These are phyloP conservation scores for Dryadula phaetusa DNA, from an alignment of 2,888 invertebrate species.

Conservation along the genomic window DNA sequence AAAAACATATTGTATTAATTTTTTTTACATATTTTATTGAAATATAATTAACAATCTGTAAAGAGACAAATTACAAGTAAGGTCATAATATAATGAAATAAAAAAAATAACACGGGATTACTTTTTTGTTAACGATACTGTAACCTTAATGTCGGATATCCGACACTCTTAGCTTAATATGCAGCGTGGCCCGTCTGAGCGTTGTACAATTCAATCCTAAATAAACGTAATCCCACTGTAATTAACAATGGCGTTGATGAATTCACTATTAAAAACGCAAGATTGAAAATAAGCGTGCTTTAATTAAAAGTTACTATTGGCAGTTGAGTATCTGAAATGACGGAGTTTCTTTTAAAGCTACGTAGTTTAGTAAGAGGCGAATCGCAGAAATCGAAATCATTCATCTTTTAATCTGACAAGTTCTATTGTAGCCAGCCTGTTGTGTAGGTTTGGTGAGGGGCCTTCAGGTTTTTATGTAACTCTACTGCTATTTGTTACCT, in stretches of 20 bases:
- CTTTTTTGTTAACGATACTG: constrained; percentile 62
- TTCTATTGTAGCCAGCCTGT: constrained; percentile 70
- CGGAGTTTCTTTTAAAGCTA: constrained; percentile 31
- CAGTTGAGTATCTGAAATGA: constrained; percentile 6
- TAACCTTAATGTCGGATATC: constrained; percentile 74
- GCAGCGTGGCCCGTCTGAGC: constrained; percentile 61
- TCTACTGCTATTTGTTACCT: constrained; percentile 50
- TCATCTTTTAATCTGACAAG: constrained; percentile 82
- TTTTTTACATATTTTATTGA: too few species aligned
- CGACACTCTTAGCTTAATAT: constrained; percentile 76
- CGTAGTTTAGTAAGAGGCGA: constrained; percentile 30
- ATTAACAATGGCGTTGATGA: constrained; percentile 78
- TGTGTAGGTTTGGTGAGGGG: constrained; percentile 56
- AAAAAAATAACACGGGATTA: not conserved
- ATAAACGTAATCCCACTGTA: constrained; percentile 73
- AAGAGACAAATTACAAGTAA: not conserved
- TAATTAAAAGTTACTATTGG: constrained; percentile 60
- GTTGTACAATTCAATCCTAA: constrained; percentile 76
- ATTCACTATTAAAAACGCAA: constrained; percentile 65
- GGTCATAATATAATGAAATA: not conserved
- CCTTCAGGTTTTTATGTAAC: constrained; percentile 48
- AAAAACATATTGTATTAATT: too few species aligned
- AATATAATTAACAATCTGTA: too few species aligned
- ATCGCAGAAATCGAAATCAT: constrained; percentile 71
- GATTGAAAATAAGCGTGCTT: constrained; percentile 46